Conservation (phyloP, 1,140 invertebrate species). For the Goniozus legneri region DNA sequence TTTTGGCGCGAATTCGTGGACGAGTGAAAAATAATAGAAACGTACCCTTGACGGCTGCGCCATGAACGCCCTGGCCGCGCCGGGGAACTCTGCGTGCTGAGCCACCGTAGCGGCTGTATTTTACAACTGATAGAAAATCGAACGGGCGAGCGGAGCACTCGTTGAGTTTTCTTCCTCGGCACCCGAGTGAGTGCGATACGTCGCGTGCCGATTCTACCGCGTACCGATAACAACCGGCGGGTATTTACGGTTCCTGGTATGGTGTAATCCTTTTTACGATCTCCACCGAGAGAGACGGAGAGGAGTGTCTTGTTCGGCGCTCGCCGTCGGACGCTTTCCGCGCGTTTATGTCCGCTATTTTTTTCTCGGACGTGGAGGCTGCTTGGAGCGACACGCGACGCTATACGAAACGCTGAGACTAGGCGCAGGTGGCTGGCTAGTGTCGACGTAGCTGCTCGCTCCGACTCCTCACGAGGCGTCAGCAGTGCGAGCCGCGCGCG, state of each 20-base stretch:
- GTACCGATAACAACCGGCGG: neutral
- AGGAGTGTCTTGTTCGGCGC: neutral
- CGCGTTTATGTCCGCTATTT: neutral
- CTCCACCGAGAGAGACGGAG: no score
- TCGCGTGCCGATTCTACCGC: neutral
- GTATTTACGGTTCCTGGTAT: neutral
- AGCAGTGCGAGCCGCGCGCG: slow-evolving; percentile 12
- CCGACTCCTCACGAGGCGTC: slow-evolving; percentile 13
- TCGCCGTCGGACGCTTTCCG: neutral
- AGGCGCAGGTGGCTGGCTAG: no score
- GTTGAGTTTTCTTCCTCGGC: neutral
- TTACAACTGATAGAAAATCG: no score
- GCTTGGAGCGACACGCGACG: slow-evolving; percentile 2
- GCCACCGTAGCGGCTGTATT: slow-evolving; percentile 58
- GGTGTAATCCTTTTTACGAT: no score
- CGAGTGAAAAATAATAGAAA: slow-evolving; percentile 5
- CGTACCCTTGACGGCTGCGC: slow-evolving; percentile 66
- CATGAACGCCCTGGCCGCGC: slow-evolving; percentile 63
- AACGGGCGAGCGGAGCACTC: neutral
- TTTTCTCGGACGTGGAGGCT: slow-evolving; percentile 1
- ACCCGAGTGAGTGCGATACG: no score
- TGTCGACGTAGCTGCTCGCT: no score
- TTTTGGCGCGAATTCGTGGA: no score
- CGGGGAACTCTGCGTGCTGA: slow-evolving; percentile 59
- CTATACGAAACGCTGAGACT: no score